Percentiles rank a stretch among this genome's conserved stretches.
Evolutionary conservation across 92 coral and sea anemone species (phyloP).

Genomic region (Phenganax stokvisi): DNA sequence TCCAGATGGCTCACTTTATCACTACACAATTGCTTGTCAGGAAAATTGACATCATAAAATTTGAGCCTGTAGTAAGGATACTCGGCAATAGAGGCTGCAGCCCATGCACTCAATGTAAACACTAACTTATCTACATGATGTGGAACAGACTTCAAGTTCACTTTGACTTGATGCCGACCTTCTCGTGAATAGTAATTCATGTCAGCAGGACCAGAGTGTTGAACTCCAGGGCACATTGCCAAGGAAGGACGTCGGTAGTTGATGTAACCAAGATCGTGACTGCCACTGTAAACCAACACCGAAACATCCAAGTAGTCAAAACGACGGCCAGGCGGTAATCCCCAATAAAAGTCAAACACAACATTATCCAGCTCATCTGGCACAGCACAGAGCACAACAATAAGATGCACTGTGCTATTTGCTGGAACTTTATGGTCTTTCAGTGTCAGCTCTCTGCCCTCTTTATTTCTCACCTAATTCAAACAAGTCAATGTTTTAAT

Average conservation of each 20-base stretch:
- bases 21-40: slow-evolving; percentile 46
- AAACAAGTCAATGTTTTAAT: not conserved
- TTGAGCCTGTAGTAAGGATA: slow-evolving; percentile 48
- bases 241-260: slow-evolving; percentile 37
- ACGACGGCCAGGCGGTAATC: slow-evolving; percentile 41
- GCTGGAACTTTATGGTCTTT: slow-evolving; percentile 52
- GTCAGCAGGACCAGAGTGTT: slow-evolving; percentile 47
- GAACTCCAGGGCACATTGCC: slow-evolving; percentile 38
- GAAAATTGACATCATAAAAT: slow-evolving; percentile 50
- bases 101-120: slow-evolving; percentile 58
- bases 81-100: slow-evolving; percentile 43
- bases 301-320: slow-evolving; percentile 55
- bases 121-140: slow-evolving; percentile 46
- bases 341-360: slow-evolving; percentile 58
- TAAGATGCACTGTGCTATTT: slow-evolving; percentile 47
- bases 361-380: slow-evolving; percentile 48
- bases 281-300: slow-evolving; percentile 50
- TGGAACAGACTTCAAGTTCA: slow-evolving; percentile 44
- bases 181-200: slow-evolving; percentile 36
- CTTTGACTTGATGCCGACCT: slow-evolving; percentile 40
- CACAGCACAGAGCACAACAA: slow-evolving; percentile 51
- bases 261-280: slow-evolving; percentile 32
- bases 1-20: slow-evolving; percentile 40
- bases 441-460: slow-evolving; percentile 42
- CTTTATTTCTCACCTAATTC: slow-evolving; percentile 16